phyloP scores from a whole-genome alignment of 2,888 invertebrate genomes.

The Acleris holmiana region DNA sequence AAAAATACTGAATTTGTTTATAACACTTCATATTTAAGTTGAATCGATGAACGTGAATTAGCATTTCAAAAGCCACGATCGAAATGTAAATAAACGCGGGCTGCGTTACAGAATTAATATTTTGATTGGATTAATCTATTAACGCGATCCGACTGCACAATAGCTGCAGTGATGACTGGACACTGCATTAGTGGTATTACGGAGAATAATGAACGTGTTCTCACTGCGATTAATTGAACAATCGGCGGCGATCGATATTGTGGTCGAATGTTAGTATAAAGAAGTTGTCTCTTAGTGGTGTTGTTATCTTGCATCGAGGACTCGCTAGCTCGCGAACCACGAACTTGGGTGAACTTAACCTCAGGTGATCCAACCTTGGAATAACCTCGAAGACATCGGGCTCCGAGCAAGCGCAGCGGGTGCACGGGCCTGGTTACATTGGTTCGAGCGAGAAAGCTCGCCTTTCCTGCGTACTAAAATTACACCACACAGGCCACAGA shows the following conservation, averaged over 20 bases:
- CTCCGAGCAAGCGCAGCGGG: too few relatives aligned
- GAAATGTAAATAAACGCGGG: slow-evolving; percentile 74
- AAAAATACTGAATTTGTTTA: background rate
- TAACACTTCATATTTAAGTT: background rate
- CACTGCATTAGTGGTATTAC: slow-evolving; percentile 39
- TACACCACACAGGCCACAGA: background rate
- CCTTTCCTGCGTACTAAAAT: too few relatives aligned
- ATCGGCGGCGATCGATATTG: slow-evolving; percentile 4
- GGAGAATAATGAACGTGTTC: slow-evolving; percentile 36
- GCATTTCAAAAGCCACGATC: slow-evolving; percentile 67
- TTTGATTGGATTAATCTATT: slow-evolving; percentile 83
- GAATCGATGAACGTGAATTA: slow-evolving; percentile 40
- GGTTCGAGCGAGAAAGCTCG: too few relatives aligned
- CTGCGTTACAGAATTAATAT: slow-evolving; percentile 78
- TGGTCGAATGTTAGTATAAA: too few relatives aligned
- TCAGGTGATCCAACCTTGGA: too few relatives aligned
- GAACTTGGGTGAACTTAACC: too few relatives aligned
- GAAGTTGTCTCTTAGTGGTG: too few relatives aligned
- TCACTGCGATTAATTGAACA: slow-evolving; percentile 21
- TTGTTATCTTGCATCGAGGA: too few relatives aligned
- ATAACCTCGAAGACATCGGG: too few relatives aligned
- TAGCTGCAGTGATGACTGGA: slow-evolving; percentile 51
- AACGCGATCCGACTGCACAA: slow-evolving; percentile 71
- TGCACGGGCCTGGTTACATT: too few relatives aligned
- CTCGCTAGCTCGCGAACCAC: too few relatives aligned